Evolutionary conservation across 2,888 invertebrate genomes (phyloP), one percentile per base, ranked within the genome.

Genomic region (Rhodophaea formosa): DNA sequence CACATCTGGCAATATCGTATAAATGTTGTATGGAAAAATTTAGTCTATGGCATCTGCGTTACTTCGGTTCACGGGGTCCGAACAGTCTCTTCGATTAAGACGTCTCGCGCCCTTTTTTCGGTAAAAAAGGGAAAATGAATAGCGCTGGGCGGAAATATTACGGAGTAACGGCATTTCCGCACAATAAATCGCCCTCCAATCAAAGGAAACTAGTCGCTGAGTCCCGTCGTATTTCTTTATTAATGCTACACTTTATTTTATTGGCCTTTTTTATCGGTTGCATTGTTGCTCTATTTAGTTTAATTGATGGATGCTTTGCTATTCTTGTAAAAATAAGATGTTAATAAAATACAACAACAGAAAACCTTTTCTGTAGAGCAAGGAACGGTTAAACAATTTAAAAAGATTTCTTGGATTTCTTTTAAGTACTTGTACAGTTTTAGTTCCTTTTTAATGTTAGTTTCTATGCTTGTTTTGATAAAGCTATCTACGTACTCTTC

Each of bases 131-230:
- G 84, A 88, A 91, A 91, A 84, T 86, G 89, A 88, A 90, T 84
- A 84, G 84, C 80, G 78, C 79, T 72, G 82, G 80, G 86, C 91
- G 92, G 92, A 92, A 90, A 91, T 91, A 91, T 92, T 91, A 91
- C 86, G 73, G 78, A 86, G 84, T 87, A 88, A 88, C 89, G 86
- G 87, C 84, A 85, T 91, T 92, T 92, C 92, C 91, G 91, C 88
- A 81, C 91, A 85, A 92, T 92, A 92, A 91, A 91, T 91, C 85
- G 86, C 82, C 83, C 84, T 80, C 89, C 86, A 92, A 91, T 92
- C 91, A 91, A 90, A 90, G 85, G 87, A 86, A 85, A 78, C 79
- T 82, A 80, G 71, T 79, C 77, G 67, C 75, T 68, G 74, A 70
- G 76, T 60, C 62, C 72, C 75, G 79, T 71, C 86, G 84, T 87